These are phyloP conservation scores for Chrosomus eos DNA, from an alignment of 2,797 vertebrate genomes.

Conservation along the genomic window DNA sequence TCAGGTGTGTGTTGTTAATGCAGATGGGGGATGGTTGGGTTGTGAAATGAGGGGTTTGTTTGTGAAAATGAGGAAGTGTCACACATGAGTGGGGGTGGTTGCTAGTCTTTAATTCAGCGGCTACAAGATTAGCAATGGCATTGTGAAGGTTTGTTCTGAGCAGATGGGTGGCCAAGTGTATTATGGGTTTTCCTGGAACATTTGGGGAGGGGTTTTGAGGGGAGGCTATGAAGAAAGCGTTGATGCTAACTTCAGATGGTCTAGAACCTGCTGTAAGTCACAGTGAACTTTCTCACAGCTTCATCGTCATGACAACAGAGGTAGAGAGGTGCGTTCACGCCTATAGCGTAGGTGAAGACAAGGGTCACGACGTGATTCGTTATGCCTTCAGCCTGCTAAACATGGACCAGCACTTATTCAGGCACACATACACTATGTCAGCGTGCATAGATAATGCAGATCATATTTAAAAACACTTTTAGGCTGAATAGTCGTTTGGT, in stretches of 20 bases:
- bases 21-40: neutral
- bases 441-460: neutral
- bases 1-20: constrained; percentile 25
- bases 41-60: constrained; percentile 30
- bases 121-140: constrained; percentile 31
- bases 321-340: constrained; percentile 45
- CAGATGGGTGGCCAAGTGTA: constrained; percentile 1
- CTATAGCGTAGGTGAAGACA: constrained; percentile 42
- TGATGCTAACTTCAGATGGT: constrained; percentile 41
- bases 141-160: constrained; percentile 26
- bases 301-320: constrained; percentile 38
- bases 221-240: neutral
- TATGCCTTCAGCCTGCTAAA: constrained; percentile 30
- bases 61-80: constrained; percentile 42
- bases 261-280: constrained; percentile 21
- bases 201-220: neutral
- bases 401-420: constrained; percentile 8
- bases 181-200: constrained; percentile 10
- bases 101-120: constrained; percentile 4
- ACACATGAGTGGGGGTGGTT: constrained; percentile 23
- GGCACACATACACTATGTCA: neutral
- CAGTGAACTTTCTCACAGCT: constrained; percentile 35
- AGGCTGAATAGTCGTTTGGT: neutral
- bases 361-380: constrained; percentile 23
- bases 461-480: neutral